Percentiles rank a stretch among this genome's conserved stretches.
phyloP scores from a whole-genome alignment of 2,888 invertebrate genomes.

The Leucophenga montana region DNA sequence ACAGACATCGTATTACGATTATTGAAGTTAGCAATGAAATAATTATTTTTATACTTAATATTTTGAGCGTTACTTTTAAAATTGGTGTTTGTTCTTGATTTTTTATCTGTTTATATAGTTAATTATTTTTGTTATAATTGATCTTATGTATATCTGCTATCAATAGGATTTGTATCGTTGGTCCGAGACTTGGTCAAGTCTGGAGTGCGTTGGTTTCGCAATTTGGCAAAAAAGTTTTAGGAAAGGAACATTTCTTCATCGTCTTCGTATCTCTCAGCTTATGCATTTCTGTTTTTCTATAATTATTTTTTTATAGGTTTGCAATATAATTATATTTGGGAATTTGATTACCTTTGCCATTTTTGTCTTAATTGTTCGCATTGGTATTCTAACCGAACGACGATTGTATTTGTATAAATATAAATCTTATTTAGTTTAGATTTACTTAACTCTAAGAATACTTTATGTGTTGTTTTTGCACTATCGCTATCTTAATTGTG shows the following conservation, averaged over 20 bases:
- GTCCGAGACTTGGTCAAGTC: constrained; percentile 58
- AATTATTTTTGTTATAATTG: constrained; percentile 22
- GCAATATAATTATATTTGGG: constrained; percentile 7
- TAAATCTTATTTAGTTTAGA: neutral
- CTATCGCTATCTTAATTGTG: no score
- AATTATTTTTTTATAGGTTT: constrained; percentile 26
- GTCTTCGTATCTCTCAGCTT: constrained; percentile 14
- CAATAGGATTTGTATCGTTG: constrained; percentile 35
- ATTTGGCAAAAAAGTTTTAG: constrained; percentile 64
- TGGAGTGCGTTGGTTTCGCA: constrained; percentile 66
- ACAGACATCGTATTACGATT: neutral
- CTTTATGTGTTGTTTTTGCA: neutral
- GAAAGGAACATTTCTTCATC: constrained; percentile 61
- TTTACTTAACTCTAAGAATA: constrained; percentile 16
- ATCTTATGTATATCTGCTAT: constrained; percentile 19
- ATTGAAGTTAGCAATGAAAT: no score
- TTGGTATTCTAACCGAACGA: neutral
- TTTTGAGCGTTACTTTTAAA: no score
- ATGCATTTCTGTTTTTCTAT: constrained; percentile 44
- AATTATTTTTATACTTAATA: no score
- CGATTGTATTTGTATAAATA: neutral
- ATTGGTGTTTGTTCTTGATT: constrained; percentile 37
- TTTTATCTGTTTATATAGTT: constrained; percentile 31
- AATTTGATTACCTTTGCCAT: neutral
- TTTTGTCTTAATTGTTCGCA: neutral